Evolutionary conservation across 2,113 vertebrate species (phyloP).

Genomic region (Triplophysa tibetana): DNA sequence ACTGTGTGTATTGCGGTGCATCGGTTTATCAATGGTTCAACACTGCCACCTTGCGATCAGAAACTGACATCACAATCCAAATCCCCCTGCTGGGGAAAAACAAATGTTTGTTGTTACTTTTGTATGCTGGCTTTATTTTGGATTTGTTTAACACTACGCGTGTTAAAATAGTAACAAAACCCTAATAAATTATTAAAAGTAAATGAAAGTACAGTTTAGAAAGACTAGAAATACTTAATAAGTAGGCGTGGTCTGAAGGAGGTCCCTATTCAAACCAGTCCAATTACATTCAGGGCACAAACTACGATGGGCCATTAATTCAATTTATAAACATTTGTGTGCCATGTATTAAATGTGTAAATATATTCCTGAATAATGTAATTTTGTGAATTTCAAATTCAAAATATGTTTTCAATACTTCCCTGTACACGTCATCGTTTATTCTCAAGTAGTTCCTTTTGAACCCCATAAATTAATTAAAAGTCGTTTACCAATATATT

Average conservation of each 20-base stretch:
- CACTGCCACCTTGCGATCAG: background rate
- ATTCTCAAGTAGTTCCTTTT: background rate
- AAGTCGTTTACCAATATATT: background rate
- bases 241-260: background rate
- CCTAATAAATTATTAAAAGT: too few species aligned
- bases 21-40: background rate
- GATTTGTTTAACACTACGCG: background rate
- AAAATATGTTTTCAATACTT: background rate
- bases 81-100: background rate
- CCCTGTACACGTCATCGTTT: background rate
- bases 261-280: too few species aligned
- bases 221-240: too few species aligned
- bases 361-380: too few species aligned
- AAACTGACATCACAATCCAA: background rate
- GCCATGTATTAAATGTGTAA: too few species aligned
- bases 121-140: background rate
- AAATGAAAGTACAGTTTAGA: too few species aligned
- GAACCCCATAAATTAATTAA: background rate
- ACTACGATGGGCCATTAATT: too few species aligned
- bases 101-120: background rate
- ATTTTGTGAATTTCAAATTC: background rate
- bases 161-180: too few species aligned
- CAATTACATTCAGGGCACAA: too few species aligned
- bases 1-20: too few species aligned
- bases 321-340: too few species aligned